These are phyloP conservation scores for Lasaia peninsularis DNA, from an alignment of 1,140 invertebrate species.

Conservation along the genomic window DNA sequence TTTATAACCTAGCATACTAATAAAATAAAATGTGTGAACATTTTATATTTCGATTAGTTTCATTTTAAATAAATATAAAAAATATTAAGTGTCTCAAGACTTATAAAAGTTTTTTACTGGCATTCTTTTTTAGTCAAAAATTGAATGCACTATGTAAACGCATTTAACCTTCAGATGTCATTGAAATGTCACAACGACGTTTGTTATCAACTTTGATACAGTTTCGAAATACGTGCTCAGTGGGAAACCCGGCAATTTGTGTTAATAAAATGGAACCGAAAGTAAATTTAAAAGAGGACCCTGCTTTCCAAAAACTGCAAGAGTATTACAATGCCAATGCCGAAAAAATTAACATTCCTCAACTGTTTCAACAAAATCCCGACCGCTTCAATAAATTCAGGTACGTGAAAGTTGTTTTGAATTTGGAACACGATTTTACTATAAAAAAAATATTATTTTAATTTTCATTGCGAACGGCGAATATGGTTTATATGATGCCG, in stretches of 20 bases:
- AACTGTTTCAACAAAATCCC: conserved; percentile 87
- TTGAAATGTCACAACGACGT: conserved; percentile 70
- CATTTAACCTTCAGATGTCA: conserved; percentile 67
- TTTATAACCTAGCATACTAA: too few species aligned
- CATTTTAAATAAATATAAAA: too few species aligned
- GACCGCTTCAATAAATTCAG: conserved; percentile 89
- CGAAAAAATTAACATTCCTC: conserved; percentile 85
- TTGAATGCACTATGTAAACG: conserved; percentile 46
- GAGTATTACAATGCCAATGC: conserved; percentile 83
- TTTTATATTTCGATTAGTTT: too few species aligned
- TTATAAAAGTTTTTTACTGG: too few species aligned
- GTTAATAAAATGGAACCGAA: conserved; percentile 60
- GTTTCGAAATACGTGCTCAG: conserved; percentile 34
- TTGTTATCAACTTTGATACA: conserved; percentile 57
- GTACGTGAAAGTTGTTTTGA: conserved; percentile 68
- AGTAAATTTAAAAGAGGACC: conserved; percentile 80
- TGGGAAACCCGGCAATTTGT: conserved; percentile 36
- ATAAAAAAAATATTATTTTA: not conserved
- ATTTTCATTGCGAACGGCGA: not conserved
- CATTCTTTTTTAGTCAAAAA: too few species aligned
- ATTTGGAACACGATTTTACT: conserved; percentile 3
- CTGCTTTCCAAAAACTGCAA: conserved; percentile 84
- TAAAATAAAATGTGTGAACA: too few species aligned
- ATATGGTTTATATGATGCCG: not conserved
- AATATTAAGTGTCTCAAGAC: too few species aligned